These are phyloP conservation scores for Acleris sparsana DNA, from an alignment of 2,888 invertebrate species.

Conservation along the genomic window DNA sequence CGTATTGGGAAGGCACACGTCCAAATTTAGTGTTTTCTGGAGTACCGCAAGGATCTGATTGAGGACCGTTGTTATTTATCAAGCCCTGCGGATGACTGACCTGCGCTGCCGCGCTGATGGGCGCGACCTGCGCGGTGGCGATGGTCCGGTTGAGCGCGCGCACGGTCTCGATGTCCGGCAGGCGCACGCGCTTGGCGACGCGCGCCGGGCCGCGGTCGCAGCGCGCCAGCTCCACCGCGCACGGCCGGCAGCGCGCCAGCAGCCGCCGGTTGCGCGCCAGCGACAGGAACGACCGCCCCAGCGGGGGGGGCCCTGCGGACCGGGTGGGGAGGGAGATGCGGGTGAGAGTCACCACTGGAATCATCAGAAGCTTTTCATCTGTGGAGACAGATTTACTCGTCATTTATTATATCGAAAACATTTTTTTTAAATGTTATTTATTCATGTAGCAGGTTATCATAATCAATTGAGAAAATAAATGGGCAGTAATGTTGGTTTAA, in stretches of 20 bases:
- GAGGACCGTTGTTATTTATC: no score
- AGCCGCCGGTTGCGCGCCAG: background rate
- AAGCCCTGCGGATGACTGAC: background rate
- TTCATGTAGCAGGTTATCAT: no score
- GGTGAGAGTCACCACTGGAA: constrained; percentile 10
- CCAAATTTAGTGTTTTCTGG: no score
- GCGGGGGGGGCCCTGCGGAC: background rate
- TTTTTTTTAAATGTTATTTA: no score
- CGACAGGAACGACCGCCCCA: background rate
- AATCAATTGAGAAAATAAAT: no score
- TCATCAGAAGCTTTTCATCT: constrained; percentile 29
- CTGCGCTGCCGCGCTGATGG: constrained; percentile 1
- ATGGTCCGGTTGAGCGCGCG: constrained; percentile 39
- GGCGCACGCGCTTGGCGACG: constrained; percentile 39
- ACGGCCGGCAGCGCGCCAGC: constrained; percentile 10
- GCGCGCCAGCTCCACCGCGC: constrained; percentile 7
- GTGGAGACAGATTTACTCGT: background rate
- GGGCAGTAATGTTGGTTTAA: no score
- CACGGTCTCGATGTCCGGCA: constrained; percentile 43
- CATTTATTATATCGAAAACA: no score
- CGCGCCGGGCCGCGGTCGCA: background rate
- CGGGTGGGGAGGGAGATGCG: background rate
- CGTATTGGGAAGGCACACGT: no score
- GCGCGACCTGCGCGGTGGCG: constrained; percentile 45
- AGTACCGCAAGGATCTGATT: no score